Conservation (phyloP, 2,113 vertebrate species). For the Gadus macrocephalus region DNA sequence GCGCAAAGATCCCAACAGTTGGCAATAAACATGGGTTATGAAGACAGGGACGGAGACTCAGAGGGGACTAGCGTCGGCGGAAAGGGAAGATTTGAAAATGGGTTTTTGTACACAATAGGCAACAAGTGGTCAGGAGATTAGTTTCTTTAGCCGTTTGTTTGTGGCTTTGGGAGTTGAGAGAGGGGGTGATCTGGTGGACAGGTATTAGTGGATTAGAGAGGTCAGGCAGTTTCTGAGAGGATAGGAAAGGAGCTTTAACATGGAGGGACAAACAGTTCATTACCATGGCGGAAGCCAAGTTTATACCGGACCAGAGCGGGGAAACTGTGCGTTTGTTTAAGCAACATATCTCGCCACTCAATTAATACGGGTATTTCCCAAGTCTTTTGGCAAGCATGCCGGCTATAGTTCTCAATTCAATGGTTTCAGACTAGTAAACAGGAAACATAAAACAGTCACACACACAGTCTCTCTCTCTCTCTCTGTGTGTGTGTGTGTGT, state of each 20-base stretch:
- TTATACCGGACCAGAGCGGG: neutral
- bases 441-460: neutral
- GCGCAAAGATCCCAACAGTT: slow-evolving; percentile 47
- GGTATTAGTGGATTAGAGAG: slow-evolving; percentile 13
- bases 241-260: slow-evolving; percentile 11
- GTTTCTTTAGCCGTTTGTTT: slow-evolving; percentile 9
- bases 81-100: slow-evolving; percentile 15
- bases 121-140: slow-evolving; percentile 43
- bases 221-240: slow-evolving; percentile 14
- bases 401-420: too few relatives aligned
- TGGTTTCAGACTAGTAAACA: too few relatives aligned
- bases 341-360: slow-evolving; percentile 11
- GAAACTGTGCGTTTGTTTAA: slow-evolving; percentile 12
- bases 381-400: too few relatives aligned
- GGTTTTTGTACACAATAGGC: slow-evolving; percentile 2
- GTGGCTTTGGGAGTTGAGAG: slow-evolving; percentile 13
- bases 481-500: neutral
- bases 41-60: slow-evolving; percentile 24
- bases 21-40: slow-evolving; percentile 34
- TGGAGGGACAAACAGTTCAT: slow-evolving; percentile 5
- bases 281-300: neutral
- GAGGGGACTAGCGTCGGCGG: slow-evolving; percentile 51
- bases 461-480: too few relatives aligned
- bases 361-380: too few relatives aligned
- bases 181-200: slow-evolving; percentile 3